Conservation (phyloP, 2,113 vertebrate species). For the Labeo rohita region DNA sequence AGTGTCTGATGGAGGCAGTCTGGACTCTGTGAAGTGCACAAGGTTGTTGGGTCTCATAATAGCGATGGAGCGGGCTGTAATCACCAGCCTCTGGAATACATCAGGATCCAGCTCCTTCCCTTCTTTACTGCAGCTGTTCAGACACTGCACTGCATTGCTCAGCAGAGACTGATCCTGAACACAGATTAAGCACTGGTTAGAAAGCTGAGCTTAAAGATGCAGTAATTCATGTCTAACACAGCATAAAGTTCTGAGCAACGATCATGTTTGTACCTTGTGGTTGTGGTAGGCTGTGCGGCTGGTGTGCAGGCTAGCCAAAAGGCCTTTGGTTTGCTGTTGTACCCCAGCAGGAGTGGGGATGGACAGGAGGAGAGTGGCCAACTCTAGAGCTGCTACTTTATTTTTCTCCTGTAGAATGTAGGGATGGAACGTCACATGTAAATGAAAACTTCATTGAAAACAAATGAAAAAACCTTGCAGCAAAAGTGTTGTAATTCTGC, state of each 20-base stretch:
- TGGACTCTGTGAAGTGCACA: conserved; percentile 95
- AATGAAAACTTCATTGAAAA: not conserved
- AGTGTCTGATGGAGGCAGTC: conserved; percentile 80
- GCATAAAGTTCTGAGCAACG: not conserved
- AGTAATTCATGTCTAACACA: not conserved
- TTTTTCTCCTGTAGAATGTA: conserved; percentile 88
- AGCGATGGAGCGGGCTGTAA: conserved; percentile 96
- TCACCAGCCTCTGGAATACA: conserved; percentile 95
- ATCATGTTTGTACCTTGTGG: conserved; percentile 87
- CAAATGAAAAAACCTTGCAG: not conserved
- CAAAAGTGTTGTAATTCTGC: not conserved
- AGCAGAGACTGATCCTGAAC: conserved; percentile 93
- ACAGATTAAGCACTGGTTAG: not conserved
- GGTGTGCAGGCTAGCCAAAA: conserved; percentile 94
- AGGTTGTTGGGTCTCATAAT: conserved; percentile 98
- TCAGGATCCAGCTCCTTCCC: conserved; percentile 94
- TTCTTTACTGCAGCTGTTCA: conserved; percentile 87
- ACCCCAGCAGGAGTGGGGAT: conserved; percentile 94
- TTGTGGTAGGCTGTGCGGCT: conserved; percentile 97
- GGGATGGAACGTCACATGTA: not conserved
- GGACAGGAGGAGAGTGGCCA: conserved; percentile 92
- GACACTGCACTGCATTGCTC: conserved; percentile 95
- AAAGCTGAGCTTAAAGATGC: not conserved
- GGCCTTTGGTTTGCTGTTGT: conserved; percentile 97
- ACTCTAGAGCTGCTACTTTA: conserved; percentile 88